Conservation (phyloP, 2,113 vertebrate genomes). For the Boulengeromyrus knoepffleri region DNA sequence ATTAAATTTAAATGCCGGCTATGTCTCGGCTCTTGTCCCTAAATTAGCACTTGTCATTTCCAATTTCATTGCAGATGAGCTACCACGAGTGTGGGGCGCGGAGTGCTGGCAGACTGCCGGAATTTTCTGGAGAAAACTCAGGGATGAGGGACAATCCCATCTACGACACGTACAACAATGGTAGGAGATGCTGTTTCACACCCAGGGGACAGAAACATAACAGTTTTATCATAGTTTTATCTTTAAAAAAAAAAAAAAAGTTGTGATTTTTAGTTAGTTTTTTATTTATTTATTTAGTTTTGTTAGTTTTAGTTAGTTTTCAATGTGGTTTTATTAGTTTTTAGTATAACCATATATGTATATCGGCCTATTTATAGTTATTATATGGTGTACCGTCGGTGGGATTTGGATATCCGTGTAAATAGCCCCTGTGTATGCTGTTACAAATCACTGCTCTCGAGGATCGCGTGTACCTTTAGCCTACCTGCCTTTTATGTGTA, state of each 20-base stretch:
- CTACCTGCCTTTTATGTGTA: too few species aligned
- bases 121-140: neutral
- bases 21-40: neutral
- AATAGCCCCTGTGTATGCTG: too few species aligned
- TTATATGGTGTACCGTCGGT: too few species aligned
- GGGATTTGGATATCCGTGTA: too few species aligned
- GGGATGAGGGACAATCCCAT: neutral
- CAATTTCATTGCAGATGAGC: neutral
- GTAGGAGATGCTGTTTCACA: neutral
- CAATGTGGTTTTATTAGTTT: neutral
- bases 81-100: neutral
- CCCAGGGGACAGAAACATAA: neutral
- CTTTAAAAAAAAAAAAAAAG: too few species aligned
- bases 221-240: neutral
- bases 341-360: neutral
- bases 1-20: neutral
- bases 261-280: too few species aligned
- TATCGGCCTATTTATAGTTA: too few species aligned
- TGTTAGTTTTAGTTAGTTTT: neutral
- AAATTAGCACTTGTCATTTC: neutral
- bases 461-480: too few species aligned
- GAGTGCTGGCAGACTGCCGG: neutral
- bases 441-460: too few species aligned
- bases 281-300: neutral
- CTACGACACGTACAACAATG: neutral